Percentiles rank a stretch among this genome's conserved stretches.
These are phyloP conservation scores for Minunthozetes semirufus DNA, from an alignment of 2,888 invertebrate genomes.

Conservation along the genomic window DNA sequence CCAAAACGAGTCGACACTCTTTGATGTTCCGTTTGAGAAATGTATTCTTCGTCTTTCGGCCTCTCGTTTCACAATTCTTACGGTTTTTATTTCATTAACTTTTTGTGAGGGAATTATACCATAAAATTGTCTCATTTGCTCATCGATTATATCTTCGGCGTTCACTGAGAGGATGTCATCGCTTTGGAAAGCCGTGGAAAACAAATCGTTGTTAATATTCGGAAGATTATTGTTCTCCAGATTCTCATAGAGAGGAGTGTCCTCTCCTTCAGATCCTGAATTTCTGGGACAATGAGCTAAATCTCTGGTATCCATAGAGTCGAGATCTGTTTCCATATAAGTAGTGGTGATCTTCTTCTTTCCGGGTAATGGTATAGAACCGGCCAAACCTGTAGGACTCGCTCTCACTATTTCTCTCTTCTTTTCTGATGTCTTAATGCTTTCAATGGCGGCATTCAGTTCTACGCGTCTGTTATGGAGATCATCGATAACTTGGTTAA, in stretches of 20 bases:
- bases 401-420: background rate
- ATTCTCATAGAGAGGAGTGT: constrained; percentile 28
- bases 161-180: constrained; percentile 1
- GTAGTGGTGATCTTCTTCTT: constrained; percentile 56
- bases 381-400: constrained; percentile 47
- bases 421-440: constrained; percentile 57
- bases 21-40: background rate
- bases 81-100: constrained; percentile 77
- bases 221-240: constrained; percentile 9
- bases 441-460: constrained; percentile 73
- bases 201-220: constrained; percentile 1
- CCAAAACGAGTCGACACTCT: constrained; percentile 22
- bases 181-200: constrained; percentile 9
- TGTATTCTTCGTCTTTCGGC: constrained; percentile 64
- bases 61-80: constrained; percentile 84
- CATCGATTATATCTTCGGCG: constrained; percentile 41
- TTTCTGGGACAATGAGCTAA: constrained; percentile 38
- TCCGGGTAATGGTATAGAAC: constrained; percentile 42
- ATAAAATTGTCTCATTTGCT: constrained; percentile 53
- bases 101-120: constrained; percentile 58
- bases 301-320: constrained; percentile 68
- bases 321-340: constrained; percentile 85
- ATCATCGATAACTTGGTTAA: constrained; percentile 75
- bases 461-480: constrained; percentile 77
- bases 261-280: constrained; percentile 11